These are phyloP conservation scores for Poecilus cupreus DNA, from an alignment of 2,888 invertebrate species.

Conservation along the genomic window DNA sequence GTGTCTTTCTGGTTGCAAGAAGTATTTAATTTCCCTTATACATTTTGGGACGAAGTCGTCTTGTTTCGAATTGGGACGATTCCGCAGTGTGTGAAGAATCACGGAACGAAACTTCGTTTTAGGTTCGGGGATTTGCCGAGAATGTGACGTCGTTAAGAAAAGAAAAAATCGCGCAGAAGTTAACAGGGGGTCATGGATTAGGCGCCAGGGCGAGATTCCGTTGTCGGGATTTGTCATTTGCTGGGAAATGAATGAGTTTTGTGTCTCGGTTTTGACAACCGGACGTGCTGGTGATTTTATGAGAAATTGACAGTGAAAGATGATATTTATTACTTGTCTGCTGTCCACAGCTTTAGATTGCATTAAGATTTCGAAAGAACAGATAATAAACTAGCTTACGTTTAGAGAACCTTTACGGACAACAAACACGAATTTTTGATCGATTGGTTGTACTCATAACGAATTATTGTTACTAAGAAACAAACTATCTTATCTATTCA, in stretches of 20 bases:
- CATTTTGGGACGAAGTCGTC: too few relatives aligned
- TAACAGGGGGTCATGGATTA: conserved; percentile 23
- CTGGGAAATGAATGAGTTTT: conserved; percentile 34
- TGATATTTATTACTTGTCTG: conserved; percentile 38
- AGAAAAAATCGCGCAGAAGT: neutral
- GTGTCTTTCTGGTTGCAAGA: too few relatives aligned
- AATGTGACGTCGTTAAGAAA: conserved; percentile 18
- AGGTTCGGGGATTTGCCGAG: conserved; percentile 13
- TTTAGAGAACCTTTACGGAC: neutral
- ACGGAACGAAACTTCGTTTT: neutral
- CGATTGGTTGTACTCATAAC: neutral
- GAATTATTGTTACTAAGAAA: too few relatives aligned
- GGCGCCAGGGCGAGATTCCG: conserved; percentile 42
- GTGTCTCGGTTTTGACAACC: conserved; percentile 36
- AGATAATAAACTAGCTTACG: conserved; percentile 11
- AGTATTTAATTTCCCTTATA: too few relatives aligned
- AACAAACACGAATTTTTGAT: neutral
- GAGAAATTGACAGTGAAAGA: conserved; percentile 44
- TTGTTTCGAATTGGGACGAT: neutral
- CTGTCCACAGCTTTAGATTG: conserved; percentile 28
- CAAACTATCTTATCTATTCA: too few relatives aligned
- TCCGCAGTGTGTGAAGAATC: neutral
- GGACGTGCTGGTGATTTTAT: conserved; percentile 46
- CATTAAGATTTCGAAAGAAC: conserved; percentile 32
- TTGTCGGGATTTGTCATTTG: conserved; percentile 48